These are phyloP conservation scores for Lamellibrachia luymesi DNA, from an alignment of 1,140 invertebrate species.

Conservation along the genomic window DNA sequence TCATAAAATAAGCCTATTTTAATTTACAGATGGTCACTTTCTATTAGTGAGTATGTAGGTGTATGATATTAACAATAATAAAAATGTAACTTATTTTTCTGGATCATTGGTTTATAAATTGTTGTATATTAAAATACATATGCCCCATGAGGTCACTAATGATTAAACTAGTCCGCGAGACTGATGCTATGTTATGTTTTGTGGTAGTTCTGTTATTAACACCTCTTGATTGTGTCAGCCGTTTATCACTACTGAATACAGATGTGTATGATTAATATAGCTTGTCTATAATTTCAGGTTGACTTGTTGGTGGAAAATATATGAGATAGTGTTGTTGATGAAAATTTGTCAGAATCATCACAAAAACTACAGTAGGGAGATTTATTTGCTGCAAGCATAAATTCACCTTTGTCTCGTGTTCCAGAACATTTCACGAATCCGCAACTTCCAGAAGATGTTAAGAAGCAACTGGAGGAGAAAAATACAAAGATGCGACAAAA, in stretches of 20 bases:
- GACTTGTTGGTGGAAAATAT: not conserved
- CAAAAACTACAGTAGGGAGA: too few species aligned
- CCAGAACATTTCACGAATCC: not conserved
- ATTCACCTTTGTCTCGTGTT: not conserved
- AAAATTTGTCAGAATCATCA: not conserved
- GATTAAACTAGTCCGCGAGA: not conserved
- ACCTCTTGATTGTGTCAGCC: not conserved
- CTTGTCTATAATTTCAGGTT: not conserved
- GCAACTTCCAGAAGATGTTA: not conserved
- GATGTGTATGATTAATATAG: not conserved
- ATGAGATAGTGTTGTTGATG: not conserved
- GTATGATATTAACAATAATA: not conserved
- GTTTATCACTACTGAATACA: not conserved
- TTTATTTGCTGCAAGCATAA: not conserved
- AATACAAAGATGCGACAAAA: not conserved
- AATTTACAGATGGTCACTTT: not conserved
- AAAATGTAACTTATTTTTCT: not conserved
- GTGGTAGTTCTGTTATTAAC: not conserved
- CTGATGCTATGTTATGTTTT: not conserved
- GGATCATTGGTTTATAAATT: not conserved
- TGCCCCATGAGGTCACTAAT: not conserved
- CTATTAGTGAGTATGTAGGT: not conserved
- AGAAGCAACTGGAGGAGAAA: not conserved
- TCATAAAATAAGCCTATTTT: not conserved
- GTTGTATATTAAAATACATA: not conserved